Evolutionary conservation across 1,140 invertebrate genomes (phyloP), one percentile per base, ranked within the genome.

Genomic region (Callitettix versicolor): DNA sequence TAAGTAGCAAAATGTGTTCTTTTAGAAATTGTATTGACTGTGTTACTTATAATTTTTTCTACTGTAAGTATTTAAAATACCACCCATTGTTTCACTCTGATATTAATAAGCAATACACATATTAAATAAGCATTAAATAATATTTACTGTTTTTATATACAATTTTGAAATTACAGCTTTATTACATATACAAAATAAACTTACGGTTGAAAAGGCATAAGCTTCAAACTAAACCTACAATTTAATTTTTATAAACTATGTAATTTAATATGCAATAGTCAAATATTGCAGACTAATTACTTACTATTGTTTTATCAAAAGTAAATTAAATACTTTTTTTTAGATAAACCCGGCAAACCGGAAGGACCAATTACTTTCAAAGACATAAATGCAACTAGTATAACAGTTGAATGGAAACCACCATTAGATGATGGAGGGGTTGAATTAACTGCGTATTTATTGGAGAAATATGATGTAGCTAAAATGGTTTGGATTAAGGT

Each of bases 261-360:
- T n/a, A n/a, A n/a, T n/a, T n/a, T n/a, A n/a, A n/a, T n/a, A n/a
- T n/a, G n/a, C n/a, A n/a, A n/a, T n/a, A n/a, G n/a, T n/a, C n/a
- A n/a, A n/a, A n/a, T n/a, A n/a, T n/a, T n/a, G n/a, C n/a, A n/a
- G n/a, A n/a, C n/a, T n/a, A n/a, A n/a, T n/a, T n/a, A n/a, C n/a
- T n/a, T n/a, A n/a, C n/a, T n/a, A n/a, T n/a, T n/a, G n/a, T n/a
- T n/a, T n/a, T n/a, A n/a, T n/a, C n/a, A n/a, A n/a, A n/a, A n/a
- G n/a, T n/a, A n/a, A n/a, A n/a, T n/a, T n/a, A n/a, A n/a, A n/a
- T n/a, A n/a, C n/a, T 42, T 58, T 30, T 24, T 22, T 50, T 43
- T 71, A 86, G 90, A 92, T 63, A 86, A 88, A 68, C 91, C 92
- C 5, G 78, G 79, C 54, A 82, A 81, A 64, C 92, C 92, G 0